Conservation (phyloP, 2,797 vertebrate genomes). For the Pseudochirops cupreus region DNA sequence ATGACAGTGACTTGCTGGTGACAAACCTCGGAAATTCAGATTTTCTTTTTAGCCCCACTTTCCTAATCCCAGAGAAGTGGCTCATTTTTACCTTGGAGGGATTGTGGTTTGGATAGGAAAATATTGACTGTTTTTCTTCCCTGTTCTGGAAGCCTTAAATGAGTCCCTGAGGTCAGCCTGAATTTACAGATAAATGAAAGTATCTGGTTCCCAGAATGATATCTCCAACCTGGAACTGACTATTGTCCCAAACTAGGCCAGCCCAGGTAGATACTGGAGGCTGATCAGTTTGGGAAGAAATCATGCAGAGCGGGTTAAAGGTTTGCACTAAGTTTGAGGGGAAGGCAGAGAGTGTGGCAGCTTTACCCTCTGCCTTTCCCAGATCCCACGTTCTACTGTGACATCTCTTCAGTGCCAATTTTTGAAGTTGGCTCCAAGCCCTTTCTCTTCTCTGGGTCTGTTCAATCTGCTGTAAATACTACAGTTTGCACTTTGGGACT, state of each 20-base stretch:
- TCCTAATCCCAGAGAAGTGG: not conserved
- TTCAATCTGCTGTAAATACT: not conserved
- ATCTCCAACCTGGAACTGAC: slow-evolving; percentile 37
- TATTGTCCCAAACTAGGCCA: not conserved
- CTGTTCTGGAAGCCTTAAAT: not conserved
- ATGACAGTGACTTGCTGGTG: not conserved
- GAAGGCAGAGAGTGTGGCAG: not conserved
- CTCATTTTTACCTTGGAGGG: not conserved
- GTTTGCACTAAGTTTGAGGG: not conserved
- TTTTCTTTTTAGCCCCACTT: not conserved
- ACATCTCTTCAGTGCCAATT: not conserved
- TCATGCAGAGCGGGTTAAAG: not conserved
- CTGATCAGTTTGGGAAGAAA: not conserved
- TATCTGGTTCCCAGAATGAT: slow-evolving; percentile 37
- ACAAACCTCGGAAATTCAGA: not conserved
- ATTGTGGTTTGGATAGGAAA: not conserved
- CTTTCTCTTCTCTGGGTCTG: not conserved
- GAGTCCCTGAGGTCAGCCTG: slow-evolving; percentile 2
- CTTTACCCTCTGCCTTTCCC: not conserved
- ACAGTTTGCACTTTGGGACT: not conserved
- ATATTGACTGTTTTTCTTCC: not conserved
- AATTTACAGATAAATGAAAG: slow-evolving; percentile 29
- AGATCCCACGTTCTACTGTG: not conserved
- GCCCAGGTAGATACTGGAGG: not conserved
- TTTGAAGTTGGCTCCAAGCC: not conserved